Conservation (phyloP, 2,888 invertebrate genomes). For the Liopterus haemorrhoidalis region DNA sequence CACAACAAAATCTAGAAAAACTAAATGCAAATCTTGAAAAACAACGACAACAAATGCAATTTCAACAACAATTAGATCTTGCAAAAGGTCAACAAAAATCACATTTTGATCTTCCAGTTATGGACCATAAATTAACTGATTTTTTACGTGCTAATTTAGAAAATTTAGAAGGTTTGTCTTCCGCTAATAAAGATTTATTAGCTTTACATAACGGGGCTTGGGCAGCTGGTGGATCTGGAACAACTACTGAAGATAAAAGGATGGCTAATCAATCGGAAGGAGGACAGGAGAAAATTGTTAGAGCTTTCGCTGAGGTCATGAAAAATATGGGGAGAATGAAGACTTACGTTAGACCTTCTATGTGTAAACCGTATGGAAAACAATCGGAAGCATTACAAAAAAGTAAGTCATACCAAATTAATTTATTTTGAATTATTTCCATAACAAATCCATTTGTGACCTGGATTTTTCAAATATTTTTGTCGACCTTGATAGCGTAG, state of each 20-base stretch:
- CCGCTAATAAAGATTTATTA: conserved; percentile 57
- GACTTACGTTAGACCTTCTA: conserved; percentile 78
- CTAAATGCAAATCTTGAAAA: conserved; percentile 50
- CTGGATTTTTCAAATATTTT: not conserved
- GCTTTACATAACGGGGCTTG: conserved; percentile 65
- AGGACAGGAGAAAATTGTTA: conserved; percentile 79
- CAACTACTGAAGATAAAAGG: conserved; percentile 39
- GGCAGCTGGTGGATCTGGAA: conserved; percentile 39
- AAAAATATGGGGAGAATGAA: conserved; percentile 86
- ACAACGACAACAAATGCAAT: conserved; percentile 49
- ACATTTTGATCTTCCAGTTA: conserved; percentile 44
- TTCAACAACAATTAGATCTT: conserved; percentile 42
- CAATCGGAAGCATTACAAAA: conserved; percentile 84
- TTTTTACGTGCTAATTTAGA: conserved; percentile 68
- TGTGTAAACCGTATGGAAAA: conserved; percentile 88
- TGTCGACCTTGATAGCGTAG: too few species aligned
- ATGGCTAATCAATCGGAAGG: conserved; percentile 42
- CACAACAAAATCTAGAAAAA: conserved; percentile 60
- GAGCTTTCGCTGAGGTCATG: conserved; percentile 80
- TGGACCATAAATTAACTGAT: conserved; percentile 65
- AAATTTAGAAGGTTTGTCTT: conserved; percentile 57
- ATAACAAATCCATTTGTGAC: not conserved
- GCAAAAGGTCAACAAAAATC: conserved; percentile 39
- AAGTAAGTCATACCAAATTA: conserved; percentile 63
- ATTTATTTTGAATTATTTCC: not conserved